Percentiles rank a stretch among this genome's conserved stretches.
Evolutionary conservation across 1,140 invertebrate genomes (phyloP).

Genomic region (Sycophaga agraensis): DNA sequence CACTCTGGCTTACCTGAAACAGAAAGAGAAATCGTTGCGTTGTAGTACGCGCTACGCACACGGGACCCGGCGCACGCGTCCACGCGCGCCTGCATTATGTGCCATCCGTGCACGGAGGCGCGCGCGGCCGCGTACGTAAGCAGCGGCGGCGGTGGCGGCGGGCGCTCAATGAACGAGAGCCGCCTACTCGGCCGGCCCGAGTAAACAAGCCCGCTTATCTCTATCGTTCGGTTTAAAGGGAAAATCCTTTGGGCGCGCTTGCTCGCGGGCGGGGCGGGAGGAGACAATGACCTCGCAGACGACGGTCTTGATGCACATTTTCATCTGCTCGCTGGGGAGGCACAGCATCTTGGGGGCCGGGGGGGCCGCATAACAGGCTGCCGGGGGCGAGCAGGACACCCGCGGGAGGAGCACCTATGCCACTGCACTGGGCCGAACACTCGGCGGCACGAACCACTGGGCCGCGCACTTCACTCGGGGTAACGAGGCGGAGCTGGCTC

Average conservation of each 20-base stretch:
- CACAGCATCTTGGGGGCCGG: slow-evolving; percentile 21
- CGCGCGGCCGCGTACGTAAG: no score
- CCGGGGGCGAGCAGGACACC: not conserved
- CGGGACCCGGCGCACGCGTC: no score
- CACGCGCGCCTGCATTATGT: no score
- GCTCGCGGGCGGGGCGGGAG: no score
- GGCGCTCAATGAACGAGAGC: no score
- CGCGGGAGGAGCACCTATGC: not conserved
- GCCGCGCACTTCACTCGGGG: not conserved
- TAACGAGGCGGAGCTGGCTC: not conserved
- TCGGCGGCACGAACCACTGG: no score
- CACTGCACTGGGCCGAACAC: not conserved
- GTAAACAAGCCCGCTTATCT: no score
- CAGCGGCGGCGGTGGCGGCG: no score
- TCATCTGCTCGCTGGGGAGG: slow-evolving; percentile 24
- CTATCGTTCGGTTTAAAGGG: no score
- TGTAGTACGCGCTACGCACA: not conserved
- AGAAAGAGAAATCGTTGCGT: not conserved
- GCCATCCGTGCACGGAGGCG: not conserved
- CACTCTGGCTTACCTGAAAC: slow-evolving; percentile 19
- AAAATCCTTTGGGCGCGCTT: no score
- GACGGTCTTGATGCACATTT: slow-evolving; percentile 25
- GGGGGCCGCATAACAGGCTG: not conserved
- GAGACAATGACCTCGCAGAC: slow-evolving; percentile 13
- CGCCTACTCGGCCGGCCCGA: no score